A percentile compares a stretch with the other conserved stretches of the same genome.
phyloP scores from a whole-genome alignment of 2,888 invertebrate genomes.

The Tryphoninae sp. region DNA sequence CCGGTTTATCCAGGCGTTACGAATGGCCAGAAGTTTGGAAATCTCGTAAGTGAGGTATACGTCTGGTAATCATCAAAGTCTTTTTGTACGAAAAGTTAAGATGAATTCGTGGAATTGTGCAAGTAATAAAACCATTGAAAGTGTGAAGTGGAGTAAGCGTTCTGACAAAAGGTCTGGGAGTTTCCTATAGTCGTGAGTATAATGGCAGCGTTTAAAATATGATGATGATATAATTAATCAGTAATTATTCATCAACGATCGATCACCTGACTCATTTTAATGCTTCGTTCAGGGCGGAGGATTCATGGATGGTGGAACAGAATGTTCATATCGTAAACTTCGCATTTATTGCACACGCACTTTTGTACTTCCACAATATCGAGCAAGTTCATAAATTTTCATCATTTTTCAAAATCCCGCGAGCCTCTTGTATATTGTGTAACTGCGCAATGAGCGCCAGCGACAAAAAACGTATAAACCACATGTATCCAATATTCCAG shows the following conservation, averaged over 20 bases:
- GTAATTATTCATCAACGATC: not conserved
- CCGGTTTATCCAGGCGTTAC: conserved; percentile 41
- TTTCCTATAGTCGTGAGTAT: conserved; percentile 38
- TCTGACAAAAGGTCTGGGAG: conserved; percentile 42
- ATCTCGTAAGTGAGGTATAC: conserved; percentile 14
- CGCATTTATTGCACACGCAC: too few species aligned
- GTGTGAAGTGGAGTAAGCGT: conserved; percentile 17
- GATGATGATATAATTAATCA: not conserved
- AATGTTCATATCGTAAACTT: too few species aligned
- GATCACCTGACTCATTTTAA: not conserved
- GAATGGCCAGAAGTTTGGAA: conserved; percentile 45
- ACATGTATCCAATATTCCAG: conserved; percentile 69
- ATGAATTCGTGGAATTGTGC: conserved; percentile 22
- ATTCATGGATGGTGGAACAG: not conserved
- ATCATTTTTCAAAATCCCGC: too few species aligned
- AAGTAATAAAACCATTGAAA: conserved; percentile 15
- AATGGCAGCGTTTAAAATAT: conserved; percentile 39
- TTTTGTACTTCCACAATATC: too few species aligned
- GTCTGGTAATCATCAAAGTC: conserved; percentile 35
- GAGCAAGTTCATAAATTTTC: too few species aligned
- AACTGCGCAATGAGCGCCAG: not conserved
- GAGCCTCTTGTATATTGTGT: too few species aligned
- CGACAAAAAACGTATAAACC: conserved; percentile 69
- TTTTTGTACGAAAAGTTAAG: conserved; percentile 31
- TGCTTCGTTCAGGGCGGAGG: not conserved